These are phyloP conservation scores for Hydractinia echinata DNA, from an alignment of 30 jellyfish, hydroid and myxozoan genomes.

Conservation along the genomic window DNA sequence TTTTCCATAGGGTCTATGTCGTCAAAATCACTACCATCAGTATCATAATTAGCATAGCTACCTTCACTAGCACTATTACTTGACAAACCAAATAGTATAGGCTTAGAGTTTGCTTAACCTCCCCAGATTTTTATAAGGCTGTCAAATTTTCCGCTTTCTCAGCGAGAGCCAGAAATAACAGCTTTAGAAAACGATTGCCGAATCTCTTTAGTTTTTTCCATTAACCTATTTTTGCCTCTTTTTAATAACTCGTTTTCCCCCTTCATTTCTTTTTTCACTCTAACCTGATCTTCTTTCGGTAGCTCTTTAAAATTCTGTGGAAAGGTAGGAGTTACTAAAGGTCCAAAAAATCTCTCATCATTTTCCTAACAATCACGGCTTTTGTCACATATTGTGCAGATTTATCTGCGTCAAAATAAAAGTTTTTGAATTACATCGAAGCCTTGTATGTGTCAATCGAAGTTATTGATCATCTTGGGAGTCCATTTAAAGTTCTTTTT, in stretches of 20 bases:
- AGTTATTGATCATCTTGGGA: constrained; percentile 28
- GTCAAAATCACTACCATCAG: no score
- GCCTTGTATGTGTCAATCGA: no score
- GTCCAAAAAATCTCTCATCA: neutral
- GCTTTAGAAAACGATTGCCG: no score
- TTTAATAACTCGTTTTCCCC: no score
- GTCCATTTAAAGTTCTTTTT: constrained; percentile 35
- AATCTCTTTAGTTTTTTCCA: constrained; percentile 3
- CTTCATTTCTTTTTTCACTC: no score
- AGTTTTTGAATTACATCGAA: no score
- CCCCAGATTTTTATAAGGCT: constrained; percentile 28
- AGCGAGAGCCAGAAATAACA: constrained; percentile 21
- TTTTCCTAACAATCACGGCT: constrained; percentile 36
- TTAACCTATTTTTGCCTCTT: no score
- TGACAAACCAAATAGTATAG: constrained; percentile 17
- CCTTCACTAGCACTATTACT: neutral
- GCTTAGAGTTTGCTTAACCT: constrained; percentile 16
- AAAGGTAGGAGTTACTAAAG: no score
- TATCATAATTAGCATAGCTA: no score
- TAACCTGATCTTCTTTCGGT: no score
- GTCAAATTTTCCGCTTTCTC: constrained; percentile 28
- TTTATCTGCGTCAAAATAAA: constrained; percentile 54
- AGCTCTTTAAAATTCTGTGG: no score
- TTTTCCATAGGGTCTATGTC: no score
- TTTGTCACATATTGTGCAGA: constrained; percentile 38